phyloP scores from a whole-genome alignment of 2,888 invertebrate species.

The Polydrusus cervinus region DNA sequence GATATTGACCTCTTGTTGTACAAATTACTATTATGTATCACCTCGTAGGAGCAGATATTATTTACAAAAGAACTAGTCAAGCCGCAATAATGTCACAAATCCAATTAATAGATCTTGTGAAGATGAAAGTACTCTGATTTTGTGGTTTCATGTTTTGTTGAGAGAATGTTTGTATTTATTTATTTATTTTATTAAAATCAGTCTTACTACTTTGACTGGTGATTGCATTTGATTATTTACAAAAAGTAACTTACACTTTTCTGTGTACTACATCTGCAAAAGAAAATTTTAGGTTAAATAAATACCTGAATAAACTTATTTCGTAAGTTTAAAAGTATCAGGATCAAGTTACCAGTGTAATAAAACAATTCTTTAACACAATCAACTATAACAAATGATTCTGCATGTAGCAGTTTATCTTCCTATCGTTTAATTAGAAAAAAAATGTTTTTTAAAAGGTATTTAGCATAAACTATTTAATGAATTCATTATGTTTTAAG shows the following conservation, averaged over 20 bases:
- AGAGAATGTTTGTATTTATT: too few species aligned
- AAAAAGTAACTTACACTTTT: neutral
- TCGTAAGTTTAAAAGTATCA: too few species aligned
- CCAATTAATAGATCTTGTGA: constrained; percentile 40
- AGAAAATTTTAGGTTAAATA: too few species aligned
- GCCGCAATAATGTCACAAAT: constrained; percentile 45
- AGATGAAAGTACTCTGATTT: constrained; percentile 52
- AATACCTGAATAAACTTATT: too few species aligned
- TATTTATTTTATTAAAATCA: constrained; percentile 45
- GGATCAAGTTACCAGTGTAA: too few species aligned
- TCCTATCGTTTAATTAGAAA: constrained; percentile 51
- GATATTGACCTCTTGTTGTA: too few species aligned
- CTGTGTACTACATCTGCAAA: too few species aligned
- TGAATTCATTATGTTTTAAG: constrained; percentile 61
- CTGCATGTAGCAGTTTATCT: constrained; percentile 42
- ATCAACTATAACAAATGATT: constrained; percentile 25
- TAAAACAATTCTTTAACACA: neutral
- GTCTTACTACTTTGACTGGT: constrained; percentile 30
- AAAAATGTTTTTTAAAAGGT: constrained; percentile 55
- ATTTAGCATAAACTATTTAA: constrained; percentile 62
- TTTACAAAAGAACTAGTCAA: constrained; percentile 16
- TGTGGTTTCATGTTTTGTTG: constrained; percentile 39
- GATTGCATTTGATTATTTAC: constrained; percentile 5
- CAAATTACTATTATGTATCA: neutral
- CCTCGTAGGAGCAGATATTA: constrained; percentile 8